Conservation (phyloP, 1,140 invertebrate genomes). For the Coenobita brevimanus region DNA sequence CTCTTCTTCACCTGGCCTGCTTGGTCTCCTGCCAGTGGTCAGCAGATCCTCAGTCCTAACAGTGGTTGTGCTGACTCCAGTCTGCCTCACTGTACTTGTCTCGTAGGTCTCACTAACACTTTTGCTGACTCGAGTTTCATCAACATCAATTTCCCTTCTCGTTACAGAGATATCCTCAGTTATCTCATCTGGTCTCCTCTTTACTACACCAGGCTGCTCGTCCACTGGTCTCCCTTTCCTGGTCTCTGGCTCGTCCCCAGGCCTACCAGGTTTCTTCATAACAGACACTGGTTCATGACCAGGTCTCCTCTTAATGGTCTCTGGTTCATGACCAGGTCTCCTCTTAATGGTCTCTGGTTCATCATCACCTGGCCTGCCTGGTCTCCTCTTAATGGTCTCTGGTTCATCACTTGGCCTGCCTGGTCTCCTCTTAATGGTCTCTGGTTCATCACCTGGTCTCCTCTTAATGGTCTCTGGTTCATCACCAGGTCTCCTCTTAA, state of each 20-base stretch:
- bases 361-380: slow-evolving; percentile 1
- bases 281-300: not conserved
- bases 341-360: slow-evolving; percentile 8
- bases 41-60: not conserved
- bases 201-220: not conserved
- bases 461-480: too few species aligned
- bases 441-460: too few species aligned
- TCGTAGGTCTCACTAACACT: not conserved
- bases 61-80: too few species aligned
- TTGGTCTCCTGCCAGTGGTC: not conserved
- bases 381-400: slow-evolving; percentile 1
- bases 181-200: slow-evolving; percentile 6
- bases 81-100: too few species aligned
- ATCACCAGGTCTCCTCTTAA: not conserved
- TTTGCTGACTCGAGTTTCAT: slow-evolving; percentile 2
- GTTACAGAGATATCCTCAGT: not conserved
- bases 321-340: slow-evolving; percentile 24
- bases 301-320: not conserved
- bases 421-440: too few species aligned
- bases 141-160: slow-evolving; percentile 2
- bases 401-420: too few species aligned
- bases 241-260: not conserved
- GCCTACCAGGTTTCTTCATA: slow-evolving; percentile 14
- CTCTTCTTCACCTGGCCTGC: slow-evolving; percentile 17
- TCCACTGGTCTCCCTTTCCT: not conserved